Conservation (phyloP, 2,113 vertebrate genomes). For the Opisthocomus hoazin region DNA sequence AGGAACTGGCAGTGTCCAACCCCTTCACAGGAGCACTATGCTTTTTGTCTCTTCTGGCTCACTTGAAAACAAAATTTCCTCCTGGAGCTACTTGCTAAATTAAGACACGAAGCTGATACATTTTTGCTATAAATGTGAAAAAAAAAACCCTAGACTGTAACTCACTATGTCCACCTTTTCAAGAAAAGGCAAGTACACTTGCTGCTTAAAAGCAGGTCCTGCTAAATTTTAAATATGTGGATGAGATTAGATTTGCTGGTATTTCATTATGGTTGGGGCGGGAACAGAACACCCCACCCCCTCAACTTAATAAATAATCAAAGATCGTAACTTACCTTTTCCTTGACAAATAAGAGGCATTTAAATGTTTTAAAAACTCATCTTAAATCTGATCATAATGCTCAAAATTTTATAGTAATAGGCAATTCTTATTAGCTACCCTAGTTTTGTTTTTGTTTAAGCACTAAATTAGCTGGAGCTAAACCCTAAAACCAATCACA, state of each 20-base stretch:
- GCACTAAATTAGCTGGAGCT: not conserved
- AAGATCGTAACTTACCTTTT: not conserved
- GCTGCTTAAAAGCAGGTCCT: not conserved
- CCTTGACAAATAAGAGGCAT: not conserved
- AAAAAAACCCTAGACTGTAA: not conserved
- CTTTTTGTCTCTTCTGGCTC: not conserved
- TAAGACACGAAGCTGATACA: not conserved
- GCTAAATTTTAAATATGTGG: not conserved
- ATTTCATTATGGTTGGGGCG: not conserved
- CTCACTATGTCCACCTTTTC: not conserved
- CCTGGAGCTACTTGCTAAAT: not conserved
- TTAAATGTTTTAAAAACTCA: not conserved
- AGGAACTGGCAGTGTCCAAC: not conserved
- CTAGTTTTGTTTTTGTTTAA: not conserved
- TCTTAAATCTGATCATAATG: not conserved
- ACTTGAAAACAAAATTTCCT: not conserved
- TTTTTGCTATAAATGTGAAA: not conserved
- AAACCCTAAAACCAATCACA: conserved; percentile 22
- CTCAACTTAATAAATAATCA: not conserved
- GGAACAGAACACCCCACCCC: not conserved
- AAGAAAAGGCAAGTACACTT: not conserved
- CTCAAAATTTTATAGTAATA: not conserved
- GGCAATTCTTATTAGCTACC: not conserved
- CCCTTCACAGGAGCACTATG: not conserved
- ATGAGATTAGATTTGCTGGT: not conserved